phyloP scores from a whole-genome alignment of 2,888 invertebrate genomes.

The Branchinecta sandiegonensis region DNA sequence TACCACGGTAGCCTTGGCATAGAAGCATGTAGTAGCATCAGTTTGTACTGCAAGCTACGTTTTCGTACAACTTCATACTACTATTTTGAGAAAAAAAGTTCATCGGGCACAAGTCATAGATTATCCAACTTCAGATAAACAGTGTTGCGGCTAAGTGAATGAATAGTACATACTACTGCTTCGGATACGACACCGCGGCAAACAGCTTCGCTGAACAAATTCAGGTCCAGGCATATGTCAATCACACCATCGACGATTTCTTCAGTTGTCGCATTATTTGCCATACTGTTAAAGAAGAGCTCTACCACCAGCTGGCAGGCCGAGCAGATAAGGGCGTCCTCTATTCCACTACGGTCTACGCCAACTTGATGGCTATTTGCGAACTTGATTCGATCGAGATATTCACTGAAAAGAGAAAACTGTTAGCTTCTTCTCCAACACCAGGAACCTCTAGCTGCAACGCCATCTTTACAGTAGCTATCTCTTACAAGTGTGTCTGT shows the following conservation, averaged over 20 bases:
- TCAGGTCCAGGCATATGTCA: background rate
- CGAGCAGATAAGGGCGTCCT: background rate
- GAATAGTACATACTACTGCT: slow-evolving; percentile 16
- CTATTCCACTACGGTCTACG: background rate
- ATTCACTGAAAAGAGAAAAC: background rate
- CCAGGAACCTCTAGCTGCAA: no score
- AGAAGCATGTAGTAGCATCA: no score
- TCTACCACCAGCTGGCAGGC: background rate
- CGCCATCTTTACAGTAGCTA: no score
- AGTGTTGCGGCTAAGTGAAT: no score
- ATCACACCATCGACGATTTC: slow-evolving; percentile 18
- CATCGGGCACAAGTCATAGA: no score
- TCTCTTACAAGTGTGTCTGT: no score
- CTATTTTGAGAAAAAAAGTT: no score
- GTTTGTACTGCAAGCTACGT: no score
- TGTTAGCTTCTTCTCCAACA: no score
- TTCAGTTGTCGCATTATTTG: slow-evolving; percentile 11
- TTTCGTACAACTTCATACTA: no score
- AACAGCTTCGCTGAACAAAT: slow-evolving; percentile 13
- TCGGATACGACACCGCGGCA: slow-evolving; percentile 17
- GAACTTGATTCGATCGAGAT: slow-evolving; percentile 2
- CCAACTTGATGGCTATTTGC: background rate
- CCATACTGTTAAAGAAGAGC: slow-evolving; percentile 9
- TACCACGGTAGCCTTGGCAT: no score
- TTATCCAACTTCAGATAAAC: no score